Evolutionary conservation across 2,888 invertebrate species (phyloP), one percentile per base, ranked within the genome.

Genomic region (Seladonia tumulorum): DNA sequence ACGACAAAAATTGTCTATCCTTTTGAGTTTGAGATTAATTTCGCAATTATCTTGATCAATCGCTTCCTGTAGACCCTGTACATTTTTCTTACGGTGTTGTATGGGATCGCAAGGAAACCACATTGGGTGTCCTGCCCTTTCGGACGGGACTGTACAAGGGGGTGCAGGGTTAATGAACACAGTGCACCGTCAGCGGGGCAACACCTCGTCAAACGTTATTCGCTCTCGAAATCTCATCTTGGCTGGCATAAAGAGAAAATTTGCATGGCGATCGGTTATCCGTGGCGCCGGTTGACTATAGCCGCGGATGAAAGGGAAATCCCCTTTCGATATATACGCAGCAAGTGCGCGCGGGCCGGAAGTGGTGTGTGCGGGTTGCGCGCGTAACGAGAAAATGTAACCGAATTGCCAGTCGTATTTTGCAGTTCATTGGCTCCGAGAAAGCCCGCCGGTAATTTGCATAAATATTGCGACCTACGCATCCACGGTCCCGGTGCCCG

Each of bases 361-460:
- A 63, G 78, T 60, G 42, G 68, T 39, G n/a, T n/a, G 53, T 45
- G 75, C 12, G 57, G 57, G 70, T 70, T n/a, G 10, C 47, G 80
- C n/a, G 80, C 22, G 42, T 88, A 87, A 91, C 87, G 81, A 91
- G 89, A 88, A 85, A 83, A 88, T 84, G 91, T 91, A 92, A 92
- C 90, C 89, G 87, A 89, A 89, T 92, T 91, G 87, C 89, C 87
- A 78, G 81, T 79, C 90, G 88, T 91, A 93, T 90, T 91, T 93
- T 90, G 91, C 90, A 90, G 86, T 90, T 91, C 91, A 87, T 88
- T 90, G 89, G 80, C 87, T 77, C 82, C 73, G 86, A 81, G 84
- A 87, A 85, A 87, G 84, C 87, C 84, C n/a, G 82, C 80, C 87
- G 76, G 79, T 90, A 92, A 93, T 94, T 94, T 93, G 91, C 93